Percentiles rank a stretch among this genome's conserved stretches.
Evolutionary conservation across 2,113 vertebrate species (phyloP).

Genomic region (Bolborhynchus lineola): DNA sequence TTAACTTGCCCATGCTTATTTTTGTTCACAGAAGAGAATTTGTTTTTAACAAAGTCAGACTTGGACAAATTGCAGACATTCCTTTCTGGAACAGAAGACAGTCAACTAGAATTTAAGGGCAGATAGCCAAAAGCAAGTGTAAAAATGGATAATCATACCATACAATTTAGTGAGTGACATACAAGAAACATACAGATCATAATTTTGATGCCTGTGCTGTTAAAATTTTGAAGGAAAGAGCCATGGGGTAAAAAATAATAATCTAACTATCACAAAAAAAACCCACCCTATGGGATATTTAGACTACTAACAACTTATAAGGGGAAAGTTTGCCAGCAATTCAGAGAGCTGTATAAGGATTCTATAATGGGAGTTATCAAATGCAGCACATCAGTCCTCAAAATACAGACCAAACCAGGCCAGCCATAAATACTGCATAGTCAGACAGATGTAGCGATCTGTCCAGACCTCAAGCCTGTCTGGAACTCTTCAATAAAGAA

Average conservation of each 20-base stretch:
- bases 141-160: conserved; percentile 23
- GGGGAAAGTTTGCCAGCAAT: neutral
- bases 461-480: neutral
- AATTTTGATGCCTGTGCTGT: neutral
- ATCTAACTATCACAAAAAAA: neutral
- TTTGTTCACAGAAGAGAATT: neutral
- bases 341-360: neutral
- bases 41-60: neutral
- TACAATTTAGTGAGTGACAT: neutral
- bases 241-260: neutral
- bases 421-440: conserved; percentile 17
- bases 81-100: conserved; percentile 19
- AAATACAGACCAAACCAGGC: conserved; percentile 14
- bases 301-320: neutral
- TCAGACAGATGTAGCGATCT: conserved; percentile 6
- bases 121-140: neutral
- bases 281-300: neutral
- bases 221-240: neutral
- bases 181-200: neutral
- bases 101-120: conserved; percentile 6
- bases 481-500: conserved; percentile 34
- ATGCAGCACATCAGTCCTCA: neutral
- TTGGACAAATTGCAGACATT: conserved; percentile 53
- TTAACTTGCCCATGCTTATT: conserved; percentile 2
- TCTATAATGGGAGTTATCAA: neutral